Evolutionary conservation across 2,113 vertebrate species (phyloP).

Genomic region (Hemibagrus wyckioides): DNA sequence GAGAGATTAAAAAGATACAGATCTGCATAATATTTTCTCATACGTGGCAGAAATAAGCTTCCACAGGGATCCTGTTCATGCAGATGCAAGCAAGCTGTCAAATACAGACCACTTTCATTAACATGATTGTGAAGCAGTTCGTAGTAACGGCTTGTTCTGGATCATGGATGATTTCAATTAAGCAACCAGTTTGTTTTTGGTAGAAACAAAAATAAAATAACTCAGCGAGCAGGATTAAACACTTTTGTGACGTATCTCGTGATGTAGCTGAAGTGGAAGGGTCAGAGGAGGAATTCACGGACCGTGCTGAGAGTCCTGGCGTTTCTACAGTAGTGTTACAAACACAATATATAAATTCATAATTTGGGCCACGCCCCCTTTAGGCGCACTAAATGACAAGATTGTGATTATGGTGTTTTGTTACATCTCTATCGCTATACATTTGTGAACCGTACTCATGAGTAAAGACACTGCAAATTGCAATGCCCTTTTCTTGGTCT

Average conservation of each 20-base stretch:
- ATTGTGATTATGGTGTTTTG: background rate
- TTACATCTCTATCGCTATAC: no score
- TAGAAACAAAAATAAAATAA: background rate
- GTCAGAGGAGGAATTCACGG: background rate
- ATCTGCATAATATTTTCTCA: background rate
- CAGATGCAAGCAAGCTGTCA: background rate
- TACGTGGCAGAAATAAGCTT: background rate
- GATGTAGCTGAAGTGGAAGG: background rate
- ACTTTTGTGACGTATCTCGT: background rate
- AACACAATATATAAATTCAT: background rate
- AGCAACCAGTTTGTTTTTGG: background rate
- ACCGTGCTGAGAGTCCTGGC: background rate
- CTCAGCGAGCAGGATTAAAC: background rate
- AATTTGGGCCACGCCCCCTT: background rate
- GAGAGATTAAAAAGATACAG: background rate
- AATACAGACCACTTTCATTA: background rate
- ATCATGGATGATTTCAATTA: background rate
- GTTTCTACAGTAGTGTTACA: background rate
- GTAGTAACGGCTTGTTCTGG: background rate
- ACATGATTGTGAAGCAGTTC: background rate
- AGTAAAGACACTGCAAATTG: background rate
- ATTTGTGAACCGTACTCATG: conserved; percentile 3
- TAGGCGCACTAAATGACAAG: background rate
- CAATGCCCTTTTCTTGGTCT: background rate
- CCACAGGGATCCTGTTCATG: background rate